phyloP scores from a whole-genome alignment of 2,888 invertebrate species.

The Pogonocherus hispidulus region DNA sequence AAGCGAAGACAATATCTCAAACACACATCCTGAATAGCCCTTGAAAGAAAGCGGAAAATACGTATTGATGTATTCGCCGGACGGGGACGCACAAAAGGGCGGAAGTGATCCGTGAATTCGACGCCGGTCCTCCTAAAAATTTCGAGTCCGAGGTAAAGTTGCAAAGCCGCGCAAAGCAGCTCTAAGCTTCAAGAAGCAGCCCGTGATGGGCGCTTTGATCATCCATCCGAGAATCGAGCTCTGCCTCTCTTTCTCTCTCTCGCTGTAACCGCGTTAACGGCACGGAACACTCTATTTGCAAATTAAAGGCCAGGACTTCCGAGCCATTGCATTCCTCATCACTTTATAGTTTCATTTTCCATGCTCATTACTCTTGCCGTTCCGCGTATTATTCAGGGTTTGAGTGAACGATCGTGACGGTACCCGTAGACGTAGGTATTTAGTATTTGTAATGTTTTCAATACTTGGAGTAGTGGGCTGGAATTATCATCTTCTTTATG shows the following conservation, averaged over 20 bases:
- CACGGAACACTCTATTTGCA: conserved; percentile 65
- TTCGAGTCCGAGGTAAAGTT: conserved; percentile 20
- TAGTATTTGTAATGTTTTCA: too few relatives aligned
- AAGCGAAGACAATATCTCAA: neutral
- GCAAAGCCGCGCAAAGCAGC: conserved; percentile 29
- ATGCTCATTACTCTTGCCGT: conserved; percentile 51
- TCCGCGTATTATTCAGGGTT: conserved; percentile 62
- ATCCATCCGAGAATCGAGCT: conserved; percentile 51
- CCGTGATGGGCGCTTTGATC: conserved; percentile 56
- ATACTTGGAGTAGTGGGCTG: too few relatives aligned
- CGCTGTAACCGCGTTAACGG: conserved; percentile 60
- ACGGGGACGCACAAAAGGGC: neutral
- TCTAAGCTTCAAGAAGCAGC: conserved; percentile 30
- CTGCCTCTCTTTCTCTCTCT: conserved; percentile 44
- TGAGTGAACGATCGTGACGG: conserved; percentile 7
- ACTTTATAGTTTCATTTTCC: conserved; percentile 60
- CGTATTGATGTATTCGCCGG: neutral
- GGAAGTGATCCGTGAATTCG: conserved; percentile 17
- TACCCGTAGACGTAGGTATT: too few relatives aligned
- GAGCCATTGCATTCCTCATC: conserved; percentile 63
- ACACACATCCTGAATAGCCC: neutral
- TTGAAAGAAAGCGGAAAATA: neutral
- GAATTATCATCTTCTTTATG: too few relatives aligned
- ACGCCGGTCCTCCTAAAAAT: conserved; percentile 20
- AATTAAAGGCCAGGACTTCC: conserved; percentile 67